Conservation (phyloP, 2,113 vertebrate species). For the Oncorhynchus nerka region DNA sequence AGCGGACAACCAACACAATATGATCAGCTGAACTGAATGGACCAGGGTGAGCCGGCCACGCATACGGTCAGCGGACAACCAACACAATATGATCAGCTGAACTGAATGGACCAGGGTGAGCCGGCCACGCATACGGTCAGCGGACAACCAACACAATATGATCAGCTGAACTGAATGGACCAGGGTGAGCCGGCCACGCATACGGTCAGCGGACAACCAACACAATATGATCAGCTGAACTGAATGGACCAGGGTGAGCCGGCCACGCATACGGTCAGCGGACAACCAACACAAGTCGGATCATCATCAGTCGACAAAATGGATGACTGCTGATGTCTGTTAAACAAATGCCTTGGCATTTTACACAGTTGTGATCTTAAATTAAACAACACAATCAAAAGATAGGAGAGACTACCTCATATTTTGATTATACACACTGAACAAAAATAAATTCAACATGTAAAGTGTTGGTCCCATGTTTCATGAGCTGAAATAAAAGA, state of each 20-base stretch:
- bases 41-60: neutral
- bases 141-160: conserved; percentile 71
- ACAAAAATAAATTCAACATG: too few species aligned
- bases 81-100: conserved; percentile 74
- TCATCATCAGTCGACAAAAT: neutral
- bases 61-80: neutral
- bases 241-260: conserved; percentile 22
- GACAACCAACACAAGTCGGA: neutral
- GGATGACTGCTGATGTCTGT: neutral
- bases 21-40: conserved; percentile 65
- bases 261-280: neutral
- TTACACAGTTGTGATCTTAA: conserved; percentile 22
- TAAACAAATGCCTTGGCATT: conserved; percentile 6
- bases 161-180: conserved; percentile 57
- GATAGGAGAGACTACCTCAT: neutral
- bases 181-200: neutral
- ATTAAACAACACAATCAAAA: conserved; percentile 27
- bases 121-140: neutral
- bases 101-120: conserved; percentile 28
- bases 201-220: neutral
- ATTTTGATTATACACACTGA: too few species aligned
- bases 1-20: conserved; percentile 63
- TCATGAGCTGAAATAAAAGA: too few species aligned
- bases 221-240: conserved; percentile 72
- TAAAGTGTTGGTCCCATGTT: too few species aligned